Evolutionary conservation across 1,140 invertebrate species (phyloP), one percentile per base, ranked within the genome.

Genomic region (Bombus superbus): DNA sequence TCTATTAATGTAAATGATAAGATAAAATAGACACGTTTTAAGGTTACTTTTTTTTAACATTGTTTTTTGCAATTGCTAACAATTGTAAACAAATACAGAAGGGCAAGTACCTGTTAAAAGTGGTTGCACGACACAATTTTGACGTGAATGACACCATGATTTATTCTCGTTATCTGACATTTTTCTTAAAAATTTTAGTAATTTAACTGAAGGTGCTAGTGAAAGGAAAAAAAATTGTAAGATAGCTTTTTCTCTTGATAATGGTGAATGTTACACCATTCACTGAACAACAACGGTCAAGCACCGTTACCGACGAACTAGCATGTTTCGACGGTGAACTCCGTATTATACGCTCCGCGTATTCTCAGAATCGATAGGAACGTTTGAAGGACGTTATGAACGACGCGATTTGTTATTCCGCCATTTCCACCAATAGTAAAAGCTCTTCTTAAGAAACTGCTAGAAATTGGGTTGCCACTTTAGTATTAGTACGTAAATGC

Each of bases 91-190:
- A 73, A 44, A 25, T 69, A 32, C 11, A n/a, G 1, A n/a, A 66
- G 40, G 40, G n/a, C 1, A 74, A 62, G 93, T 96, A 97, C 97
- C 97, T 90, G 97, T 98, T 73, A 98, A 95, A 72, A 98, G 94
- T 72, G 97, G 97, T 94, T 98, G 97, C 71, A 98, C 97, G 86
- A 98, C 97, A 80, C 97, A 97, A 95, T 98, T 98, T 94, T 98
- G 97, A 73, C 96, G 96, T 89, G 96, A 95, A 88, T 94, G 94
- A 84, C 94, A 94, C 83, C 93, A 93, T 8, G 88, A 76, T 72
- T 92, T 85, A 38, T 87, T 71, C 57, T 86, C 83, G 69, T 92
- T 79, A 81, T 91, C 87, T 71, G 90, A 91, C 90, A 91, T 90
- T 62, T 87, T 84, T 40, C 9, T 25, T 28, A 35, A 4, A 81